Conservation (phyloP, 1,140 invertebrate species). For the Neotoxoptera formosana region DNA sequence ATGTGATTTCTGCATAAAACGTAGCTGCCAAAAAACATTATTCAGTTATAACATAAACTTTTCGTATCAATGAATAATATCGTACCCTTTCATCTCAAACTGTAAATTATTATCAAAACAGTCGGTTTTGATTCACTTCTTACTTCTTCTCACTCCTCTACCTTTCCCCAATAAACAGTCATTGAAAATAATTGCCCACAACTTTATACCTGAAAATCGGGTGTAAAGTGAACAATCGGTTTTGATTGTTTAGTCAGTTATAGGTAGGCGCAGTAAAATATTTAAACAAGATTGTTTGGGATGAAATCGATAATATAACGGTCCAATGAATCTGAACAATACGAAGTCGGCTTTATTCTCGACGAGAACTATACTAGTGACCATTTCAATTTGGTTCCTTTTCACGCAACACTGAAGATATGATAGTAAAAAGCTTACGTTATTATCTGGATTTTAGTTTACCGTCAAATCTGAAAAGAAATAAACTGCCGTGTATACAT, state of each 20-base stretch:
- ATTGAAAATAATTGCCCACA: constrained; percentile 10
- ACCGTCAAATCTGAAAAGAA: neutral
- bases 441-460: neutral
- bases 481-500: neutral
- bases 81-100: neutral
- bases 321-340: neutral
- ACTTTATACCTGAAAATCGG: neutral
- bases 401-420: constrained; percentile 15
- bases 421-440: neutral
- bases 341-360: neutral
- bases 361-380: neutral
- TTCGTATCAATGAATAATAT: neutral
- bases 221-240: constrained; percentile 9
- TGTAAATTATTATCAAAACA: neutral
- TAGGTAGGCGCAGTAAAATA: constrained; percentile 4
- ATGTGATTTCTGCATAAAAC: neutral
- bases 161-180: neutral
- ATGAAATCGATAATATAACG: constrained; percentile 28
- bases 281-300: constrained; percentile 31
- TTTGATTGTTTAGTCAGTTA: constrained; percentile 18
- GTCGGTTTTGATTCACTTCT: neutral
- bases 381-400: neutral
- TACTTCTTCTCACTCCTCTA: neutral
- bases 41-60: neutral
- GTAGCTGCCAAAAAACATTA: neutral